Evolutionary conservation across 2,797 vertebrate genomes (phyloP), one percentile per base, ranked within the genome.

Genomic region (Discoglossus pictus): DNA sequence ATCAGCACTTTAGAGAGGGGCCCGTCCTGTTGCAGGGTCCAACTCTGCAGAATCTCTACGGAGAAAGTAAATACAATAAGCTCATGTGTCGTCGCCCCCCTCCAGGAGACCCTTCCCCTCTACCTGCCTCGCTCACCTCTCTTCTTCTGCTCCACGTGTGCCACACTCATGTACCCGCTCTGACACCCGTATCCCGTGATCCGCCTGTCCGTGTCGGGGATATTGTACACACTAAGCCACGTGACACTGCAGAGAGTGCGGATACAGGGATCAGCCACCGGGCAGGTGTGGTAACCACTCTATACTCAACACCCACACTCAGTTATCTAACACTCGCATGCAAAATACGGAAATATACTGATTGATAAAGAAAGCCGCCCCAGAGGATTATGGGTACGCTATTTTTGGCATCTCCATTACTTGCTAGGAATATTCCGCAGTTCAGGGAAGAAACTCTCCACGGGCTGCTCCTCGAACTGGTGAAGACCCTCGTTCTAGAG

Each of bases 401-500:
- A n/a, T n/a, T n/a, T n/a, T n/a, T n/a, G n/a, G n/a, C n/a, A 43
- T 20, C 20, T 50, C 90, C n/a, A n/a, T 75, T 25, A 97, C 94
- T 93, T 94, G 88, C 93, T 95, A 40, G 90, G 91, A 52, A 94
- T 84, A 6, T 92, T 77, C 0, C 86, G 88, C 1, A 96, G 89
- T 71, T 96, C 94, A 3, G 93, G 94, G 74, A 95, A 96, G 34
- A 96, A 88, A 53, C 76, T 89, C 74, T 93, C 92, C 46, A 94
- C 92, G 0, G 94, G 91, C 74, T 94, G 93, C 70, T 95, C 95
- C 62, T 97, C 95, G 83, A 96, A 97, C 82, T 96, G 93, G 74
- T 97, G 95, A 16, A 95, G 84, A 5, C 89, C 93, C 39, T 89
- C 93, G 0, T 94, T 95, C 94, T 96, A 80, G 38, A 67, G 24